Conservation (phyloP, 2,888 invertebrate genomes). For the Gonocerus acuteangulatus region DNA sequence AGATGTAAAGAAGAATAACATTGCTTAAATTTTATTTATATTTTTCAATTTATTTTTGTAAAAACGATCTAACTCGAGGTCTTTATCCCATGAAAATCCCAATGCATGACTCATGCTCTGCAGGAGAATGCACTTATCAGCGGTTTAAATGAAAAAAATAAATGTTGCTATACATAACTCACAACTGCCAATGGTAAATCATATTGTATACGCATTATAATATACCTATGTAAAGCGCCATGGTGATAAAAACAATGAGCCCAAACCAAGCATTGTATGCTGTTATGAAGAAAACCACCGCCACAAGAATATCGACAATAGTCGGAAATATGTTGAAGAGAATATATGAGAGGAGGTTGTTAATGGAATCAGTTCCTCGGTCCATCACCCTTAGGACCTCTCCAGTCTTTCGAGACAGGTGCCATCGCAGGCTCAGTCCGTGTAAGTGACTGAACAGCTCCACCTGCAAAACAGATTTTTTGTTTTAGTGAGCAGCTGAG, state of each 20-base stretch:
- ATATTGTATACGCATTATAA: too few species aligned
- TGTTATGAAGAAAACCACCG: conserved; percentile 78
- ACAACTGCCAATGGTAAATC: too few species aligned
- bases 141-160: too few species aligned
- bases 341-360: conserved; percentile 84
- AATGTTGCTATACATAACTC: too few species aligned
- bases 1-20: too few species aligned
- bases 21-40: too few species aligned
- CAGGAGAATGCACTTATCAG: too few species aligned
- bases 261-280: conserved; percentile 93
- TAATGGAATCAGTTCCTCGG: conserved; percentile 92
- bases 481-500: background rate
- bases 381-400: conserved; percentile 96
- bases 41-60: too few species aligned
- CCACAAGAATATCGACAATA: conserved; percentile 82
- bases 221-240: conserved; percentile 84
- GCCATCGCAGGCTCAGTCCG: conserved; percentile 86
- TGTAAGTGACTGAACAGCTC: conserved; percentile 83
- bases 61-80: too few species aligned
- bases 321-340: conserved; percentile 91
- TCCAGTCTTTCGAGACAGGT: conserved; percentile 88
- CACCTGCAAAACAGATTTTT: conserved; percentile 47
- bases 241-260: conserved; percentile 85
- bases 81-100: too few species aligned
- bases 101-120: too few species aligned